A percentile compares a stretch with the other conserved stretches of the same genome.
Evolutionary conservation across 2,888 invertebrate genomes (phyloP).

Genomic region (Mesorhabditis sp.): DNA sequence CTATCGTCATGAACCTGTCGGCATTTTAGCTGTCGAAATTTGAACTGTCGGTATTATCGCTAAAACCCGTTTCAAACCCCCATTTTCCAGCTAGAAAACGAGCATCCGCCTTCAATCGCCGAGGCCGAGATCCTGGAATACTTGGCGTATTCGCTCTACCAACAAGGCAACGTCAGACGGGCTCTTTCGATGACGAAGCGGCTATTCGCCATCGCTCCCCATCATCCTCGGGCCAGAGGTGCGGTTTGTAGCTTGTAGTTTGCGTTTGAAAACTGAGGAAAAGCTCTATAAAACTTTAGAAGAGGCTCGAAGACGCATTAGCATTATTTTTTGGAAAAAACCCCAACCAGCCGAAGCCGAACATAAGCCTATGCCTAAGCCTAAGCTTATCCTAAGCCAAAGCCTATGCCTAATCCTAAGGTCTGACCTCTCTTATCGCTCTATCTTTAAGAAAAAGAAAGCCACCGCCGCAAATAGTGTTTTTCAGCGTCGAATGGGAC

Average conservation of each 20-base stretch:
- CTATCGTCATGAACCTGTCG: too few relatives aligned
- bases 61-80: neutral
- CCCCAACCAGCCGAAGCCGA: too few relatives aligned
- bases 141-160: slow-evolving; percentile 84
- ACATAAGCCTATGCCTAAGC: too few relatives aligned
- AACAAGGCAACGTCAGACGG: slow-evolving; percentile 76
- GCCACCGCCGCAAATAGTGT: slow-evolving; percentile 10
- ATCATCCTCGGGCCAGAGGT: slow-evolving; percentile 79
- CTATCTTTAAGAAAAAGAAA: too few relatives aligned
- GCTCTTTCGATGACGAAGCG: slow-evolving; percentile 86
- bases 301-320: neutral
- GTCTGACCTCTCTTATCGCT: too few relatives aligned
- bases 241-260: slow-evolving; percentile 57
- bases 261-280: neutral
- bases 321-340: neutral
- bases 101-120: slow-evolving; percentile 33
- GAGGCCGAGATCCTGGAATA: slow-evolving; percentile 75
- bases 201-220: slow-evolving; percentile 70
- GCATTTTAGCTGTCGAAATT: neutral
- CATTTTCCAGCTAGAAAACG: slow-evolving; percentile 32
- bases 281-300: neutral
- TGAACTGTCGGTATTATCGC: neutral
- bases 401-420: too few relatives aligned
- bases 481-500: slow-evolving; percentile 24
- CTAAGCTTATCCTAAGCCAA: too few relatives aligned